These are phyloP conservation scores for Lacerta agilis DNA, from an alignment of 2,797 vertebrate genomes.

Conservation along the genomic window DNA sequence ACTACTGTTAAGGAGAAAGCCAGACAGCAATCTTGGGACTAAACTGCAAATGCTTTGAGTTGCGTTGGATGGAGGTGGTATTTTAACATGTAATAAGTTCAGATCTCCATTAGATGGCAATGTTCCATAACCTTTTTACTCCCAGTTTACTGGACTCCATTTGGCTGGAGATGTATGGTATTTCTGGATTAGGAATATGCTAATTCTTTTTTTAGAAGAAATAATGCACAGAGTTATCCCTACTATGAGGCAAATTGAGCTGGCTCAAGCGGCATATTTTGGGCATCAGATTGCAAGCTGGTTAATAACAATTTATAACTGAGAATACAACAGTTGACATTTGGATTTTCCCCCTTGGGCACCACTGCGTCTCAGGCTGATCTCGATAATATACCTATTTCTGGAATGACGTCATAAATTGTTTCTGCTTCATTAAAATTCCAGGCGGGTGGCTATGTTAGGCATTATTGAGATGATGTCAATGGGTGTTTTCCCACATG, in stretches of 20 bases:
- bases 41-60: background rate
- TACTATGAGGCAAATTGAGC: background rate
- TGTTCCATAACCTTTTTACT: slow-evolving; percentile 48
- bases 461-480: background rate
- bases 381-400: background rate
- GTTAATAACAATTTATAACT: slow-evolving; percentile 2
- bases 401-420: slow-evolving; percentile 5
- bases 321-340: slow-evolving; percentile 6
- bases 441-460: background rate
- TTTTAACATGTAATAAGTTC: rapidly evolving
- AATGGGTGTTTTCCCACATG: background rate
- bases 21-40: background rate
- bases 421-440: slow-evolving; percentile 12
- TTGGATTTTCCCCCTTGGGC: slow-evolving; percentile 11
- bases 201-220: slow-evolving; percentile 27
- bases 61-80: background rate
- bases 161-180: slow-evolving; percentile 35
- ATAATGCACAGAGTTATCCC: background rate
- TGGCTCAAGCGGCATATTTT: background rate
- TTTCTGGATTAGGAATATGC: slow-evolving; percentile 42
- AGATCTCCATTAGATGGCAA: slow-evolving; percentile 74
- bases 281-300: background rate
- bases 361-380: background rate
- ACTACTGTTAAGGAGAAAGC: rapidly evolving
- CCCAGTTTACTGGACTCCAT: slow-evolving; percentile 28